Evolutionary conservation across 1,140 invertebrate species (phyloP).

Genomic region (Panagrolaimus sp.): DNA sequence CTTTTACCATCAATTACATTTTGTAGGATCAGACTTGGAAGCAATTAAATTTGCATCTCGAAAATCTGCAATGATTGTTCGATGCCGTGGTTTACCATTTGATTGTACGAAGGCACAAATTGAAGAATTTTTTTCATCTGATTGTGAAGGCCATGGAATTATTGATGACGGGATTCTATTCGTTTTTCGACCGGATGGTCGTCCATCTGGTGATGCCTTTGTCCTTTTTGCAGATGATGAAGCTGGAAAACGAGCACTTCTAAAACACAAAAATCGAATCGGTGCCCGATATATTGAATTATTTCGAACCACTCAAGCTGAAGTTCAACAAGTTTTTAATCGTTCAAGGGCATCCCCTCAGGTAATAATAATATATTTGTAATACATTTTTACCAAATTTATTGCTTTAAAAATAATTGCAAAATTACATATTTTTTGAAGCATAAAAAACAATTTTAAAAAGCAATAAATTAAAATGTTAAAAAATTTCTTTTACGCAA

Average conservation of each 20-base stretch:
- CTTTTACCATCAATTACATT: constrained; percentile 34
- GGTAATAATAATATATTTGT: constrained; percentile 55
- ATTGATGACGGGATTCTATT: constrained; percentile 89
- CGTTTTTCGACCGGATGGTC: constrained; percentile 87
- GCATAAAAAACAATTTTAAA: background rate
- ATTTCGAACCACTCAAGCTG: constrained; percentile 91
- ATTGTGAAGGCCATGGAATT: constrained; percentile 77
- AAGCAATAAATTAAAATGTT: background rate
- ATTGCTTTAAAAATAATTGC: too few relatives aligned
- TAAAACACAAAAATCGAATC: constrained; percentile 89
- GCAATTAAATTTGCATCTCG: constrained; percentile 86
- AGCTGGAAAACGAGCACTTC: constrained; percentile 79
- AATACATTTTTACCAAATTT: background rate
- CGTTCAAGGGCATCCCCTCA: constrained; percentile 61
- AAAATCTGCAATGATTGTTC: constrained; percentile 89
- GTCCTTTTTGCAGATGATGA: constrained; percentile 87
- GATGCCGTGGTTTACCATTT: constrained; percentile 96
- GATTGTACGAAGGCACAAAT: constrained; percentile 95
- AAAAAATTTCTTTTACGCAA: background rate
- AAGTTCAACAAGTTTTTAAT: constrained; percentile 84
- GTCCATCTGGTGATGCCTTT: constrained; percentile 95
- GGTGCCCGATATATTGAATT: constrained; percentile 95
- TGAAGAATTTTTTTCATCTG: constrained; percentile 84
- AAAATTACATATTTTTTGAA: constrained; percentile 61
- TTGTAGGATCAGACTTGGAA: constrained; percentile 79